Percentiles rank a stretch among this genome's conserved stretches.
phyloP scores from a whole-genome alignment of 1,140 invertebrate species.

The Idris sp. region DNA sequence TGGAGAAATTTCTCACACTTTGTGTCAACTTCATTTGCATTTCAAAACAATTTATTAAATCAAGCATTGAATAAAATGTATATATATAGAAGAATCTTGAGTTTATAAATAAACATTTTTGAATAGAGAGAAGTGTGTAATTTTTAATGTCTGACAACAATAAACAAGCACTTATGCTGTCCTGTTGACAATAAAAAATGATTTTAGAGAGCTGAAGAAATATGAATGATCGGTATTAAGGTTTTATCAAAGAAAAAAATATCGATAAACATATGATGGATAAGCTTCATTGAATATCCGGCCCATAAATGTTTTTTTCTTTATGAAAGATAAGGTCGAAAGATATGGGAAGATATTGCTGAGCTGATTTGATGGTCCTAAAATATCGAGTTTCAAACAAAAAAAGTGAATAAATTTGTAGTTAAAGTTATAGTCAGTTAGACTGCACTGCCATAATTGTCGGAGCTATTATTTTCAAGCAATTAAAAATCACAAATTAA shows the following conservation, averaged over 20 bases:
- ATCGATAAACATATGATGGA: slow-evolving; percentile 66
- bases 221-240: neutral
- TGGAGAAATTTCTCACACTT: neutral
- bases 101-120: no score
- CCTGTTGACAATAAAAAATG: neutral
- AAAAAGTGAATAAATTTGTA: neutral
- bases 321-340: slow-evolving; percentile 26
- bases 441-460: no score
- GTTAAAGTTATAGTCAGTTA: no score
- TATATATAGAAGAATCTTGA: no score
- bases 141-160: no score
- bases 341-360: slow-evolving; percentile 25
- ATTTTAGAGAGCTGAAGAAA: neutral
- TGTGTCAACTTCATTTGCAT: slow-evolving; percentile 15
- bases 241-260: slow-evolving; percentile 17
- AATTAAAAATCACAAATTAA: no score
- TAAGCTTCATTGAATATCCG: slow-evolving; percentile 70
- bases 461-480: no score
- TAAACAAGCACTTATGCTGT: no score
- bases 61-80: no score
- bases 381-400: neutral
- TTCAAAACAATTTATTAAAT: neutral
- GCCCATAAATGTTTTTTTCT: slow-evolving; percentile 62
- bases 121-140: no score
- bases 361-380: slow-evolving; percentile 26